Conservation (phyloP, 2,113 vertebrate species). For the Pungitius pungitius region DNA sequence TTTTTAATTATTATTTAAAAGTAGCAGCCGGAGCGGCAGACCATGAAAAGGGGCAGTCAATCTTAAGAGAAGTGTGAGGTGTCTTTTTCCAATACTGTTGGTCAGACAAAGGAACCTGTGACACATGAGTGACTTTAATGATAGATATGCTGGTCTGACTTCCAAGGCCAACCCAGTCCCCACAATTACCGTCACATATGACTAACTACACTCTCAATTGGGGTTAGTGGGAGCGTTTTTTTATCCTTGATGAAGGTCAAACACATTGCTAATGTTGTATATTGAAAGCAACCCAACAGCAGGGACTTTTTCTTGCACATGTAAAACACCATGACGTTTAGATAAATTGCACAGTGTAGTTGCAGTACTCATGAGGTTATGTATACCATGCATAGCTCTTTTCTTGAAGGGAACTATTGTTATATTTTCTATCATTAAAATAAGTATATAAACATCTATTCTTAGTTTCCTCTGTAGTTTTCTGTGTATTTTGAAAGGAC, state of each 20-base stretch:
- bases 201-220: background rate
- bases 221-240: background rate
- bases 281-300: background rate
- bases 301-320: too few species aligned
- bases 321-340: too few species aligned
- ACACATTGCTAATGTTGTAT: background rate
- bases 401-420: background rate
- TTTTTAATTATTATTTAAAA: conserved; percentile 50
- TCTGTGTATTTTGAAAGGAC: background rate
- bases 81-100: conserved; percentile 42
- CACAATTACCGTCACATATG: background rate
- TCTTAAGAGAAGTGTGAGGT: conserved; percentile 32
- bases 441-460: too few species aligned
- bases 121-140: conserved; percentile 54
- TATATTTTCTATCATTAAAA: too few species aligned
- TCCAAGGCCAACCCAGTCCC: background rate
- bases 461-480: too few species aligned
- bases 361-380: background rate
- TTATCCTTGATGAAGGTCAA: background rate
- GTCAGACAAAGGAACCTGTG: conserved; percentile 41
- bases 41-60: conserved; percentile 35
- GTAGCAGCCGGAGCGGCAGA: conserved; percentile 16
- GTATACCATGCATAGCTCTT: background rate
- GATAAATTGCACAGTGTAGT: too few species aligned
- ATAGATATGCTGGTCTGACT: conserved; percentile 18